Percentiles rank a stretch among this genome's conserved stretches.
Evolutionary conservation across 2,113 vertebrate species (phyloP).

Genomic region (Pseudopipra pipra): DNA sequence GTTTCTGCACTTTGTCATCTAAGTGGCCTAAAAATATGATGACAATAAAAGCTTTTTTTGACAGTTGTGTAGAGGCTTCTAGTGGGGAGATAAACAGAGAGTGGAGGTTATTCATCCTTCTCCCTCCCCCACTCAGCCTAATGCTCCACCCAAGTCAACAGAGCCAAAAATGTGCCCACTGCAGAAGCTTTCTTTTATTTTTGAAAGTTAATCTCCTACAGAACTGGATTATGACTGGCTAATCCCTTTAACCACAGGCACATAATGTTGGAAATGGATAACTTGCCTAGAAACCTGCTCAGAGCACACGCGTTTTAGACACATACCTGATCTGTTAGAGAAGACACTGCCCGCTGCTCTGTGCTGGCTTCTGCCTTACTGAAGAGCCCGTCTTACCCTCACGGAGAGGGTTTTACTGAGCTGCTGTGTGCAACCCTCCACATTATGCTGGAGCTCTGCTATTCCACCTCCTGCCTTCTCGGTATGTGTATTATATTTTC

Average conservation of each 20-base stretch:
- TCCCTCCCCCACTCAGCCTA: background rate
- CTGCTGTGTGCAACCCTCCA: background rate
- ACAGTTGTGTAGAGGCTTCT: slow-evolving; percentile 46
- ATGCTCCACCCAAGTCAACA: background rate
- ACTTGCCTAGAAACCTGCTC: slow-evolving; percentile 20
- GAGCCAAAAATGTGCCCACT: slow-evolving; percentile 32
- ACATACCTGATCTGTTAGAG: background rate
- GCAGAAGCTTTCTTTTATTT: slow-evolving; percentile 31
- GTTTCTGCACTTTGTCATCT: slow-evolving; percentile 53
- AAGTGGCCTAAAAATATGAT: slow-evolving; percentile 54
- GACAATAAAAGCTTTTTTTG: slow-evolving; percentile 58
- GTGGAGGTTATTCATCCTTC: background rate
- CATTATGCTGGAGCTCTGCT: background rate
- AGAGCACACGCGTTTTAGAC: background rate
- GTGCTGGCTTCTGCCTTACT: background rate
- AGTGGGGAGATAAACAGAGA: slow-evolving; percentile 38
- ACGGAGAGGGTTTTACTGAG: background rate
- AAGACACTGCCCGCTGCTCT: background rate
- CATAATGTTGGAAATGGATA: slow-evolving; percentile 30
- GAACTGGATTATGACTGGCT: slow-evolving; percentile 45
- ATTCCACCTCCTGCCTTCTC: background rate
- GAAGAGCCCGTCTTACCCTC: background rate
- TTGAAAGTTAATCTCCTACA: slow-evolving; percentile 43
- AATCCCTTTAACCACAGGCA: slow-evolving; percentile 56
- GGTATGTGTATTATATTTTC: background rate